Base-by-base conservation (phyloP, 2,113 vertebrate genomes). In the Phalacrocorax carbo region DNA sequence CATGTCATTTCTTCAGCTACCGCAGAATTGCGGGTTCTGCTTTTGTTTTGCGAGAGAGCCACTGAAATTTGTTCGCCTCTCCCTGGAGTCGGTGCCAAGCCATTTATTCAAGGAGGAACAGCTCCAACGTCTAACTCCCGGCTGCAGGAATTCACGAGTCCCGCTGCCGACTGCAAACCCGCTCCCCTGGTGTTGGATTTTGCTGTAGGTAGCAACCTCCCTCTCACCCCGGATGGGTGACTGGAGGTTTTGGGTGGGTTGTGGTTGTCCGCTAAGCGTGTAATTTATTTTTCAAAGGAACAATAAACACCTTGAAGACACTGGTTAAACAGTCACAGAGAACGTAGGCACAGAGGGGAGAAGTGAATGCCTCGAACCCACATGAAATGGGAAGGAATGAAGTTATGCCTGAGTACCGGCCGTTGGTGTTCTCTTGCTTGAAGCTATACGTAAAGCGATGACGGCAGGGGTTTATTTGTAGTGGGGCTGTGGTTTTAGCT, bases 361-460 rank as follows among this genome's bases (percentile, higher is more conserved):
- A 72, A 5, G n/a, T 2, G 14, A 34, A 17, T 22, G 26, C 80
- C 9, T 3, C 26, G 7, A 90, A 70, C 51, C 86, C 90, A 46
- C 69, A 21, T 49, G 44, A 81, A 61, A 70, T 0, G 1, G 58
- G 25, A 51, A 65, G 19, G 42, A 38, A 13, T 61, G 76, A n/a
- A 65, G 36, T 65, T 19, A 30, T 14, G 1, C 71, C 62, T 11
- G 29, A 26, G 7, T 11, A 15, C 77, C 46, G 64, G 58, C 62
- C 21, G 3, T 7, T 77, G 71, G 29, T 9, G 16, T 54, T 55
- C 58, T 57, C 21, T 75, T 44, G 61, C 83, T 64, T 60, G 46
- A 55, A 52, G 86, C 60, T 36, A 0, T 13, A 5, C 5, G 40
- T 25, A 4, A 30, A 4, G 6, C 4, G 10, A 0, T 30, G 57